These are phyloP conservation scores for Sylvia atricapilla DNA, from an alignment of 2,113 vertebrate genomes.

Conservation along the genomic window DNA sequence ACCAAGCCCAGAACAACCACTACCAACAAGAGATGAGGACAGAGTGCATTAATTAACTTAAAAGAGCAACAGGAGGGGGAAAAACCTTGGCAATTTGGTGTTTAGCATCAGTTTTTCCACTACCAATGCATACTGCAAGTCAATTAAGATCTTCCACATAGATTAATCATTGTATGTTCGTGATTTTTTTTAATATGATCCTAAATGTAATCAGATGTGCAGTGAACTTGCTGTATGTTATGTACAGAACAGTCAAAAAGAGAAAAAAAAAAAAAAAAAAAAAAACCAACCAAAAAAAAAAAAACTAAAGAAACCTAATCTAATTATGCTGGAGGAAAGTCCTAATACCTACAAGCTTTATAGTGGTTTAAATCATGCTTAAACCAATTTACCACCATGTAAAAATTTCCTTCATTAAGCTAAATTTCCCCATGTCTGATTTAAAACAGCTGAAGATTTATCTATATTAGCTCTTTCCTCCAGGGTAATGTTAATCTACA, in stretches of 20 bases:
- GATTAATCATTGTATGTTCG: background rate
- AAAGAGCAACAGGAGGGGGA: background rate
- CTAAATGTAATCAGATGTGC: background rate
- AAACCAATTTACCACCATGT: background rate
- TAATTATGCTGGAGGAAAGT: conserved; percentile 1
- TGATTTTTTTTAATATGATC: background rate
- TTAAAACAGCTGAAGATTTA: background rate
- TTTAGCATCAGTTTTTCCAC: background rate
- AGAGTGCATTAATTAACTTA: background rate
- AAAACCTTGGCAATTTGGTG: background rate
- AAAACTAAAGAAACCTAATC: background rate
- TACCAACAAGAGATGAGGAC: background rate
- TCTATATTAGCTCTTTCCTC: background rate
- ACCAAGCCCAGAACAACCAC: background rate
- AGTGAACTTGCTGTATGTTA: background rate
- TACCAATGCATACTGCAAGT: background rate
- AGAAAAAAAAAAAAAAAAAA: too few species aligned
- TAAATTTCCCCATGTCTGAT: background rate
- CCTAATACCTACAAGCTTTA: conserved; percentile 7
- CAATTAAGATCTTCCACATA: background rate
- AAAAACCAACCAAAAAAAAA: too few species aligned
- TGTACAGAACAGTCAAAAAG: background rate
- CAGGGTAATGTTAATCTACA: background rate
- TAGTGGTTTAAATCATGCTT: background rate
- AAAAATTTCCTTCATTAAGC: background rate